phyloP scores from a whole-genome alignment of 2,113 vertebrate species.

The Pholis gunnellus region DNA sequence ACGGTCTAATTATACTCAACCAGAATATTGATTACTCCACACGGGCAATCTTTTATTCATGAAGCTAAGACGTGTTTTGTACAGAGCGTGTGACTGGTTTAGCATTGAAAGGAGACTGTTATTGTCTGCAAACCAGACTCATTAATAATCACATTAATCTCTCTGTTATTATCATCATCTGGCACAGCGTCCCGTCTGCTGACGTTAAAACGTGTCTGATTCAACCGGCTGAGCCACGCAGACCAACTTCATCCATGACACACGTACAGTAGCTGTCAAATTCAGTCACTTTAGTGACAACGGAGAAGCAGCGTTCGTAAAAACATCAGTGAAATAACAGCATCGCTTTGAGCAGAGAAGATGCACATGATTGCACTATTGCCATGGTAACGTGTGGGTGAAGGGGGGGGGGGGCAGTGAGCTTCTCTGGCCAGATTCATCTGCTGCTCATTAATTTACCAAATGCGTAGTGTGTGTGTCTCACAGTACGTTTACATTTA shows the following conservation, averaged over 20 bases:
- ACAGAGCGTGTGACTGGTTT: constrained; percentile 25
- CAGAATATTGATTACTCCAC: constrained; percentile 44
- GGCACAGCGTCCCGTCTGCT: not conserved
- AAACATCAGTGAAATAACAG: not conserved
- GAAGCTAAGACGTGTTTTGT: constrained; percentile 47
- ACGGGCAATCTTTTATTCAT: constrained; percentile 67
- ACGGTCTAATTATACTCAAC: constrained; percentile 58
- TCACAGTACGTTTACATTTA: constrained; percentile 3
- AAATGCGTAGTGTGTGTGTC: not conserved
- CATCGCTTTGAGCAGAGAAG: constrained; percentile 28
- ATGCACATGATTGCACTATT: constrained; percentile 17
- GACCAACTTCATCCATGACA: not conserved
- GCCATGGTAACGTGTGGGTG: constrained; percentile 56
- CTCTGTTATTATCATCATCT: constrained; percentile 3
- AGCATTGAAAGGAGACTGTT: constrained; percentile 34
- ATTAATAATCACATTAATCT: constrained; percentile 30
- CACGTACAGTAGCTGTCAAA: not conserved
- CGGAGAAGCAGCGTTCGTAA: constrained; percentile 3
- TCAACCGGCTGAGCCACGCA: not conserved
- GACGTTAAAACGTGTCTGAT: constrained; percentile 15
- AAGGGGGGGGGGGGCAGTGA: constrained; percentile 20
- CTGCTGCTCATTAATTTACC: not conserved
- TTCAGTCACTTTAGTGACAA: not conserved
- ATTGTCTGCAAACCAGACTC: constrained; percentile 23
- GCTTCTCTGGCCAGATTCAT: constrained; percentile 22